Evolutionary conservation across 2,797 vertebrate genomes (phyloP).

Genomic region (Cryptoprocta ferox): DNA sequence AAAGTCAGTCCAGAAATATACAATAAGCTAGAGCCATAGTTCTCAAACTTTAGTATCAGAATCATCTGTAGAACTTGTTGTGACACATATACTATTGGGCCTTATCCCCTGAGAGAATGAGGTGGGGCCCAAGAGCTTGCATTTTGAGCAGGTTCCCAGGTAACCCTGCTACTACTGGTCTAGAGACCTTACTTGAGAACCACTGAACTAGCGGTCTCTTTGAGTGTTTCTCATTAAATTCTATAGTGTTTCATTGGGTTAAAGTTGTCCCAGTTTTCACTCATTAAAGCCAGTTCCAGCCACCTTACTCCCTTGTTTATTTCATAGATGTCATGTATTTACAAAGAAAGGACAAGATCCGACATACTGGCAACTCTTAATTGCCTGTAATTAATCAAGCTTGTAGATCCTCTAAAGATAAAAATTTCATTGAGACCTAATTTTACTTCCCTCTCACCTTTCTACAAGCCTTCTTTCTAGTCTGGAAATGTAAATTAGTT

Average conservation of each 20-base stretch:
- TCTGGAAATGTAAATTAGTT: background rate
- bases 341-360: background rate
- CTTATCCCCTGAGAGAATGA: background rate
- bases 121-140: background rate
- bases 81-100: background rate
- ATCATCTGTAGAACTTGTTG: background rate
- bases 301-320: background rate
- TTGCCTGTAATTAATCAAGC: background rate
- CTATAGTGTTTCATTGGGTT: background rate
- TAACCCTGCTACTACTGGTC: background rate
- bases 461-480: background rate
- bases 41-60: background rate
- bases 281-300: background rate
- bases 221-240: background rate
- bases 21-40: background rate
- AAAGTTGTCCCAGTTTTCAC: background rate
- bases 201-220: background rate
- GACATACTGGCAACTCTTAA: background rate
- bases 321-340: background rate
- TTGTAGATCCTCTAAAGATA: background rate
- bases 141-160: background rate
- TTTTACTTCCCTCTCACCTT: background rate
- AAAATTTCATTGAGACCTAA: background rate
- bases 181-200: background rate
- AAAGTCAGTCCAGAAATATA: background rate